These are phyloP conservation scores for Platanista minor DNA, from an alignment of 2,113 vertebrate species.

Conservation along the genomic window DNA sequence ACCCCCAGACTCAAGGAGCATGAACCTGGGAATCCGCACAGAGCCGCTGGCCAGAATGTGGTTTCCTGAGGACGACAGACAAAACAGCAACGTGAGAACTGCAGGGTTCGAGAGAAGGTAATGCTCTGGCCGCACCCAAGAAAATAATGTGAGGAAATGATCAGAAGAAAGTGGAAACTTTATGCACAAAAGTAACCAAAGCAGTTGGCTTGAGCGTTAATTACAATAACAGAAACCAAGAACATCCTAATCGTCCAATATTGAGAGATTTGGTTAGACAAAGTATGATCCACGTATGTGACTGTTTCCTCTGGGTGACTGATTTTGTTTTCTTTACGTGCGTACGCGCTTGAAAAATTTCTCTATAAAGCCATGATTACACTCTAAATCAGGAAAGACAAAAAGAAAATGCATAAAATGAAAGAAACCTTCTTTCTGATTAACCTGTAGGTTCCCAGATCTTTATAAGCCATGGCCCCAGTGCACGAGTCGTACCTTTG, in stretches of 20 bases:
- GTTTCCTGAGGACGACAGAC: constrained; percentile 79
- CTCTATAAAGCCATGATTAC: background rate
- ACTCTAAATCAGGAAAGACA: background rate
- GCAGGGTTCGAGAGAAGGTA: rapidly evolving
- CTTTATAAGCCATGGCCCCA: background rate
- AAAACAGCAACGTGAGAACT: background rate
- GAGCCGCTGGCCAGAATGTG: constrained; percentile 92
- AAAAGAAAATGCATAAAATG: background rate
- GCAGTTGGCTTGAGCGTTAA: too few relatives aligned
- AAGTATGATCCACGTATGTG: rapidly evolving
- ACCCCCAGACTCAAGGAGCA: constrained; percentile 90
- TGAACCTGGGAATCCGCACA: constrained; percentile 88
- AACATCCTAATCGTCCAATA: background rate
- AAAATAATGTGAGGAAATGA: background rate
- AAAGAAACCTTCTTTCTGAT: too few relatives aligned
- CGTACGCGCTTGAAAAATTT: background rate
- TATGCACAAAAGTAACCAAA: rapidly evolving
- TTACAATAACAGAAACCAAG: background rate
- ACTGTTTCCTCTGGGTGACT: background rate
- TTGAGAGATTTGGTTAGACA: background rate
- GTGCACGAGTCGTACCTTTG: rapidly evolving
- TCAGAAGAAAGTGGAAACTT: too few relatives aligned
- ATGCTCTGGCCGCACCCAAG: rapidly evolving
- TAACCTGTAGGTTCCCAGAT: background rate
- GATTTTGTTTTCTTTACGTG: background rate